Evolutionary conservation across 2,888 invertebrate genomes (phyloP).

Genomic region (Pharmacophagus antenor): DNA sequence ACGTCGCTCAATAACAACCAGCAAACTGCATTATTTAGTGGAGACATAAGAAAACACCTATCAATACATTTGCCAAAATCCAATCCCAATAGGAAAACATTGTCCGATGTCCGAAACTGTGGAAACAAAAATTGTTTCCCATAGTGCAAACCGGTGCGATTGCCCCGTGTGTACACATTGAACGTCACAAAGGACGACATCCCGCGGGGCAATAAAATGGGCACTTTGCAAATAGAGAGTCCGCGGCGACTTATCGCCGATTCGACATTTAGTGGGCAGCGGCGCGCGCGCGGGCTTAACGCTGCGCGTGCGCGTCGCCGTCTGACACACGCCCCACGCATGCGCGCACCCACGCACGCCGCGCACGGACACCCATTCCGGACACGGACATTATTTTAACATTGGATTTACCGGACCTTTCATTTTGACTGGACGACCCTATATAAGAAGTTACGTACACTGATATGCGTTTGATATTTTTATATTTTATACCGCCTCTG

Average conservation of each 20-base stretch:
- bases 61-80: background rate
- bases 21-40: background rate
- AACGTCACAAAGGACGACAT: slow-evolving; percentile 52
- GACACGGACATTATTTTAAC: too few species aligned
- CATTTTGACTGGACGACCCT: too few species aligned
- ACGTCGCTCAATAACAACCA: background rate
- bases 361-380: background rate
- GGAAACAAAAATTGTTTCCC: slow-evolving; percentile 63
- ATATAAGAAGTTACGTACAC: too few species aligned
- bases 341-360: slow-evolving; percentile 46
- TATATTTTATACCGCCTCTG: too few species aligned
- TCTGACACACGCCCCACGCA: slow-evolving; percentile 56
- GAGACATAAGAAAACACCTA: background rate
- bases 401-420: too few species aligned
- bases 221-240: slow-evolving; percentile 58
- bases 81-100: slow-evolving; percentile 22
- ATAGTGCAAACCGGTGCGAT: slow-evolving; percentile 43
- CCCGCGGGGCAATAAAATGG: slow-evolving; percentile 55
- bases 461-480: too few species aligned
- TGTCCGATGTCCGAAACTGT: slow-evolving; percentile 41
- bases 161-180: slow-evolving; percentile 41
- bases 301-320: slow-evolving; percentile 53
- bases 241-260: slow-evolving; percentile 57
- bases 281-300: slow-evolving; percentile 55
- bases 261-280: slow-evolving; percentile 67